Evolutionary conservation across 2,888 invertebrate species (phyloP).

Genomic region (Oscheius sp.): DNA sequence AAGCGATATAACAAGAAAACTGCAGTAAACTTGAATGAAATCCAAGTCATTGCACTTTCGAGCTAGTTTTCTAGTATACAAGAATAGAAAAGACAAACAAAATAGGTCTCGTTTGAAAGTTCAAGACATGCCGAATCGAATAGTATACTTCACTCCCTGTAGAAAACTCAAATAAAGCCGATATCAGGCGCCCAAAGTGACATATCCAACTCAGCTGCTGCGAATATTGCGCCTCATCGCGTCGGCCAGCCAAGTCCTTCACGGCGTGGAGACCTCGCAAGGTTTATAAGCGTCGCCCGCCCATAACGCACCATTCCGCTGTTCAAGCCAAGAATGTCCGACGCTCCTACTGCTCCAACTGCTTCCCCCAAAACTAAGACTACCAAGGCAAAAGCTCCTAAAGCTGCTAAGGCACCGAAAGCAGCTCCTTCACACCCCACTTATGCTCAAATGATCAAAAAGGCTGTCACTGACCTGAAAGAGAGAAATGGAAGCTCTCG

Average conservation of each 20-base stretch:
- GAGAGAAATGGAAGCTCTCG: slow-evolving; percentile 72
- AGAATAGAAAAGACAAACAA: background rate
- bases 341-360: slow-evolving; percentile 11
- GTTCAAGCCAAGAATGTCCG: slow-evolving; percentile 15
- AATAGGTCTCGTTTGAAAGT: background rate
- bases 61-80: background rate
- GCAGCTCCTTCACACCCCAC: slow-evolving; percentile 57
- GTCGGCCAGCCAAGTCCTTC: background rate
- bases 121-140: background rate
- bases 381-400: slow-evolving; percentile 24
- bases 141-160: background rate
- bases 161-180: background rate
- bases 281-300: slow-evolving; percentile 14
- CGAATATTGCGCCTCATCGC: slow-evolving; percentile 15
- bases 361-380: slow-evolving; percentile 26
- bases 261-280: slow-evolving; percentile 2
- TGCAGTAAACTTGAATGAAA: background rate
- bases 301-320: background rate
- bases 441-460: slow-evolving; percentile 72
- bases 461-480: slow-evolving; percentile 71
- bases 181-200: slow-evolving; percentile 17
- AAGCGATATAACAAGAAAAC: background rate
- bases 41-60: background rate
- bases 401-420: slow-evolving; percentile 31
- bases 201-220: background rate